Evolutionary conservation across 2,113 vertebrate genomes (phyloP).

Genomic region (Hemichromis elongatus): DNA sequence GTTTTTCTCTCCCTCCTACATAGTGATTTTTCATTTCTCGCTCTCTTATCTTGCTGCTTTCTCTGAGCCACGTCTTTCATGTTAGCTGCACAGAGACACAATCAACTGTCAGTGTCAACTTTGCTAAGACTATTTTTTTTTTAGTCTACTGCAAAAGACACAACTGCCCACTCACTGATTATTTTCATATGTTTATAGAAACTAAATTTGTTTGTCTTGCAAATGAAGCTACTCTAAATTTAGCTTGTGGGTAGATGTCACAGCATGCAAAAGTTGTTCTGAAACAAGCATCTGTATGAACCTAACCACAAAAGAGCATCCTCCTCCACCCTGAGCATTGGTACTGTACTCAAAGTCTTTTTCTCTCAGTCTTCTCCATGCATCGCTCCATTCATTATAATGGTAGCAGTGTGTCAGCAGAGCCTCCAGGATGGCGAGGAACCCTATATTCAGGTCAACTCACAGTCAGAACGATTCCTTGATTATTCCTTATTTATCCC

Average conservation of each 20-base stretch:
- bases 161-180: background rate
- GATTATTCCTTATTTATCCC: slow-evolving; percentile 68
- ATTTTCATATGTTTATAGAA: background rate
- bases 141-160: background rate
- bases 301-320: background rate
- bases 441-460: slow-evolving; percentile 61
- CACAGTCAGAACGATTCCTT: slow-evolving; percentile 57
- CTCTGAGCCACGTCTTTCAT: background rate
- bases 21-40: background rate
- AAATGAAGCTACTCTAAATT: background rate
- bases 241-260: background rate
- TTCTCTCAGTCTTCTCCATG: background rate
- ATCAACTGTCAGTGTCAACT: background rate
- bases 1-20: background rate
- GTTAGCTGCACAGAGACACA: background rate
- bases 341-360: background rate
- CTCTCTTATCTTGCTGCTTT: background rate
- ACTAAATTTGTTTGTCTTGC: background rate
- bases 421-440: slow-evolving; percentile 1
- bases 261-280: background rate
- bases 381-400: slow-evolving; percentile 31
- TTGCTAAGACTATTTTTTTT: background rate
- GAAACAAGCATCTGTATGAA: slow-evolving; percentile 20
- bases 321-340: background rate
- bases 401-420: slow-evolving; percentile 13